Base-by-base conservation (phyloP, 2,113 vertebrate genomes). In the Isichthys henryi region DNA sequence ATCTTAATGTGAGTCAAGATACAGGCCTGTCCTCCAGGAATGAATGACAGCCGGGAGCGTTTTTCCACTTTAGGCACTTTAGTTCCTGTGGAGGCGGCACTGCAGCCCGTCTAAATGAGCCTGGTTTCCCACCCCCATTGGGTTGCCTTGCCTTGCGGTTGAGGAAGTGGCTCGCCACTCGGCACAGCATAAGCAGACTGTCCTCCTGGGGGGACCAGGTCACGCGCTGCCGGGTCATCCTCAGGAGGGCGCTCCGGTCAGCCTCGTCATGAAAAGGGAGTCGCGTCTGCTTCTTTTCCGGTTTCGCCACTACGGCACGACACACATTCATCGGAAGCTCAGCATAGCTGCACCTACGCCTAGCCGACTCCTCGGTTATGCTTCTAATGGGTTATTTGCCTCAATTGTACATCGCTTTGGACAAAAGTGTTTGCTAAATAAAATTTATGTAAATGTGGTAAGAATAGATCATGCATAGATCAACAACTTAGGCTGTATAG, bases 181-280 rank as follows among this genome's bases (percentile, higher is more conserved):
- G 95, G 92, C 98, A 99, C 3, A 99, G 96, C 96, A 99, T 97
- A 45, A 99, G 95, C 90, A 99, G 93, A 0, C 98, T 97, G 93
- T 99, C 98, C 82, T 99, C 98, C 87, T 96, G 96, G 8, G 96
- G 91, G 0, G 97, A 96, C 98, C 98, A 99, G 87, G 94, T 94
- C 52, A 99, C 98, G 0, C 98, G 96, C 91, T 97, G 96, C 8
- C 96, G 95, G 0, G 98, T 98, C 98, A 99, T 99, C 91, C 96
- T 95, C 88, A 96, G 97, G 91, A 99, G 92, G 11, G 98, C 98
- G 0, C 93, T 96, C 93, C 96, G 97, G 94, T 99, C 98, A 0
- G 96, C 95, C 90, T 98, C 96, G 3, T 99, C 98, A 0, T 98
- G 97, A 91, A 97, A 97, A 1, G 92, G 92, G 2, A 84, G 93